A percentile compares a stretch with the other conserved stretches of the same genome.
These are phyloP conservation scores for Hirtodrosophila alboralis DNA, from an alignment of 2,888 invertebrate genomes.

Conservation along the genomic window DNA sequence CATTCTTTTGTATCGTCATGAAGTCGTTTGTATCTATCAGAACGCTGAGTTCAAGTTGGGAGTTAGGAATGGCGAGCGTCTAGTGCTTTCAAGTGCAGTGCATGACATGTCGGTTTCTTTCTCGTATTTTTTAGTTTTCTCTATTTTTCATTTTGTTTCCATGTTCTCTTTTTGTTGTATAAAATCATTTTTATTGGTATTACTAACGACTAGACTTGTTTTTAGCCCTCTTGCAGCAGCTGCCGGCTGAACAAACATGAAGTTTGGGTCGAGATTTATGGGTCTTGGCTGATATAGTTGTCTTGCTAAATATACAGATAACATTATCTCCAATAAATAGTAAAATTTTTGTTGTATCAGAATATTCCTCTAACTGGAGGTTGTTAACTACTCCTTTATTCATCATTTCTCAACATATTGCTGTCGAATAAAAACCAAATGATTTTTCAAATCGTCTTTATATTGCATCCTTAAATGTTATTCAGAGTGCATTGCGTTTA, in stretches of 20 bases:
- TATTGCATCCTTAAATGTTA: background rate
- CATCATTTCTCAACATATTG: no score
- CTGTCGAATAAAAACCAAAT: no score
- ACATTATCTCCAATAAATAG: conserved; percentile 14
- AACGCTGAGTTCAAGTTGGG: conserved; percentile 41
- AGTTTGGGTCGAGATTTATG: conserved; percentile 67
- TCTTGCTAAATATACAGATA: conserved; percentile 21
- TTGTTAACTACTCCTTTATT: no score
- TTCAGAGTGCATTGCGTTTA: no score
- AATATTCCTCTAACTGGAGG: no score
- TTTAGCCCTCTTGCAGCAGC: conserved; percentile 57
- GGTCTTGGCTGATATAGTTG: conserved; percentile 40
- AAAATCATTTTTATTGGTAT: conserved; percentile 58
- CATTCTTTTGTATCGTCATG: conserved; percentile 69
- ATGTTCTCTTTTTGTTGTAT: conserved; percentile 15
- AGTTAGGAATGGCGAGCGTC: conserved; percentile 41
- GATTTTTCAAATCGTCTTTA: background rate
- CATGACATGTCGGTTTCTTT: conserved; percentile 69
- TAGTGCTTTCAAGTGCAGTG: conserved; percentile 49
- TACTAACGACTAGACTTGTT: conserved; percentile 71
- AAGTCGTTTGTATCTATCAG: conserved; percentile 77
- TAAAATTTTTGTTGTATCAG: no score
- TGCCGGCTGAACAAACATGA: conserved; percentile 61
- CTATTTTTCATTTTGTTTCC: conserved; percentile 17
- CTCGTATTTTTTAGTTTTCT: conserved; percentile 16